Percentiles rank a stretch among this genome's conserved stretches.
phyloP scores from a whole-genome alignment of 2,888 invertebrate genomes.

The Tineola bisselliella region DNA sequence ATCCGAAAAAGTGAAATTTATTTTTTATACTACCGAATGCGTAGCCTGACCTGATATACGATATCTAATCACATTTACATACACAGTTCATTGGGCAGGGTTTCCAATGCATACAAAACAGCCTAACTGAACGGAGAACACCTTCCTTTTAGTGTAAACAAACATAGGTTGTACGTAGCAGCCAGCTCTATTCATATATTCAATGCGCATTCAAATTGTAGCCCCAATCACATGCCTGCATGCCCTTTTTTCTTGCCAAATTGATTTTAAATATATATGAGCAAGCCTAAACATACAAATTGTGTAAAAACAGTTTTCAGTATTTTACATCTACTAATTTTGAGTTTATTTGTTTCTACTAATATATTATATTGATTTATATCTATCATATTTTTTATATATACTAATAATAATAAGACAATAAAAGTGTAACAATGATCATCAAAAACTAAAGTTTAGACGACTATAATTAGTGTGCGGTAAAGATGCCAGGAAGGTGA shows the following conservation, averaged over 20 bases:
- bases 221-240: neutral
- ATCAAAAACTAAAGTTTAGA: neutral
- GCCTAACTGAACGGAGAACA: neutral
- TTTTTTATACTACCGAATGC: neutral
- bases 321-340: no score
- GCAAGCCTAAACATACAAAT: neutral
- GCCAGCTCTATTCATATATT: slow-evolving; percentile 1
- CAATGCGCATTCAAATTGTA: neutral
- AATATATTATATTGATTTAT: no score
- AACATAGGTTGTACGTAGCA: neutral
- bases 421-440: neutral
- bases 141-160: neutral
- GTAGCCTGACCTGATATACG: neutral
- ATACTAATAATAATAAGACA: no score
- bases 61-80: neutral
- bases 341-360: no score
- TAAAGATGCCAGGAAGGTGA: neutral
- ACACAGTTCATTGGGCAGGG: slow-evolving; percentile 5
- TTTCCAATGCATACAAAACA: slow-evolving; percentile 8
- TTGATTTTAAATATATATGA: neutral
- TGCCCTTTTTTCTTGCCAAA: neutral
- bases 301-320: neutral
- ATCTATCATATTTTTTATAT: no score
- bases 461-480: neutral
- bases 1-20: neutral